Conservation (phyloP, 2,113 vertebrate genomes). For the Martes martes region DNA sequence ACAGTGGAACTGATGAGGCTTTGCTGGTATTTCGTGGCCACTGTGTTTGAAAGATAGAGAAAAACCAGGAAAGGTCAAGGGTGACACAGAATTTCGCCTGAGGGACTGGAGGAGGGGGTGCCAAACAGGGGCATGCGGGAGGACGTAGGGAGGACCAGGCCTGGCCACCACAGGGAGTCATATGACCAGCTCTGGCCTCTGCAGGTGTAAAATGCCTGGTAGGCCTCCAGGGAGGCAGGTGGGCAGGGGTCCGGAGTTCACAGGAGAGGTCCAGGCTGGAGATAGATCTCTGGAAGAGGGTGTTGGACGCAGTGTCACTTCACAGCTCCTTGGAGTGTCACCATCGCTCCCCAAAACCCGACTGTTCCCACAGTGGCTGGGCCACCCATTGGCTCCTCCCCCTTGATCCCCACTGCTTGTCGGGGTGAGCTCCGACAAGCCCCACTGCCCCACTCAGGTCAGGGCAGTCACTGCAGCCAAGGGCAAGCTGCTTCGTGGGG, state of each 20-base stretch:
- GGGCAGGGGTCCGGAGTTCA: not conserved
- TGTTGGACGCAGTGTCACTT: not conserved
- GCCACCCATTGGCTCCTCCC: too few species aligned
- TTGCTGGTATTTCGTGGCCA: not conserved
- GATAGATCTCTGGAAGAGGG: not conserved
- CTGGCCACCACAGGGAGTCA: accelerated
- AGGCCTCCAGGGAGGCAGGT: accelerated
- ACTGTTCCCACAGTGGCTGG: not conserved
- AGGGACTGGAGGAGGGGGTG: not conserved
- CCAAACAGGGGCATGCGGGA: not conserved
- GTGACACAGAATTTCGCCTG: not conserved
- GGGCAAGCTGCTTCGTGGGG: not conserved
- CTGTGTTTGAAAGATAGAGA: not conserved
- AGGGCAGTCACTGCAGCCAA: not conserved
- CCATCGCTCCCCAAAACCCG: accelerated
- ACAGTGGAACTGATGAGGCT: not conserved
- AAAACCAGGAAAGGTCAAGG: not conserved
- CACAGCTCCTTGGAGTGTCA: not conserved
- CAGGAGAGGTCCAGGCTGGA: not conserved
- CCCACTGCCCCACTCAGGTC: not conserved
- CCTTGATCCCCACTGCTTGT: not conserved
- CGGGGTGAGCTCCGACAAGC: not conserved
- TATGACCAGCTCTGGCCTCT: accelerated
- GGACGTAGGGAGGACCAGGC: not conserved
- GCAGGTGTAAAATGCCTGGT: not conserved